A percentile compares a stretch with the other conserved stretches of the same genome.
phyloP scores from a whole-genome alignment of 2,797 vertebrate genomes.

The Iguana delicatissima region DNA sequence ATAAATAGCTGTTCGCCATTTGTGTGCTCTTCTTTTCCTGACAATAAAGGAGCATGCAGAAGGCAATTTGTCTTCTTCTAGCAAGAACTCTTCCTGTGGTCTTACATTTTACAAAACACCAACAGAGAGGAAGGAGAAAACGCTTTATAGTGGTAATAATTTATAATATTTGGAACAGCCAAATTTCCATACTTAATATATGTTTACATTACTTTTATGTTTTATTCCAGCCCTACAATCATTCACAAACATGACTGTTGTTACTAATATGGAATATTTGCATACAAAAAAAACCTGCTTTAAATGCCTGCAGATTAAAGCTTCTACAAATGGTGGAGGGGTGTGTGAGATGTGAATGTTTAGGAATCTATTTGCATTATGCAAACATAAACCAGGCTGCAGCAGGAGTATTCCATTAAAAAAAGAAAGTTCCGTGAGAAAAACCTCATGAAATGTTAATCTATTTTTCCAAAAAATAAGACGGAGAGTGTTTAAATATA shows the following conservation, averaged over 20 bases:
- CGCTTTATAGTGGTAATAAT: constrained; percentile 12
- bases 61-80: neutral
- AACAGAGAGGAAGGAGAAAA: neutral
- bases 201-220: constrained; percentile 5
- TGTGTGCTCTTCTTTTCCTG: neutral
- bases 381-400: constrained; percentile 21
- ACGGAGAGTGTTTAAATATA: constrained; percentile 56
- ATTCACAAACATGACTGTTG: constrained; percentile 28
- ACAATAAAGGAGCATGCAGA: neutral
- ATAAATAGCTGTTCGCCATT: neutral
- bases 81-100: neutral
- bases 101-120: constrained; percentile 13
- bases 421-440: neutral
- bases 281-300: neutral
- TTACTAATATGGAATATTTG: constrained; percentile 12
- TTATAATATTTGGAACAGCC: neutral
- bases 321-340: neutral
- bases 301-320: neutral
- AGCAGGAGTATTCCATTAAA: constrained; percentile 6
- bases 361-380: constrained; percentile 9
- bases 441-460: constrained; percentile 51
- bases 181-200: constrained; percentile 4
- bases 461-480: constrained; percentile 36
- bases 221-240: constrained; percentile 15
- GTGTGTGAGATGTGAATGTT: neutral